Percentiles rank a stretch among this genome's conserved stretches.
These are phyloP conservation scores for Spodoptera littoralis DNA, from an alignment of 2,888 invertebrate species.

Conservation along the genomic window DNA sequence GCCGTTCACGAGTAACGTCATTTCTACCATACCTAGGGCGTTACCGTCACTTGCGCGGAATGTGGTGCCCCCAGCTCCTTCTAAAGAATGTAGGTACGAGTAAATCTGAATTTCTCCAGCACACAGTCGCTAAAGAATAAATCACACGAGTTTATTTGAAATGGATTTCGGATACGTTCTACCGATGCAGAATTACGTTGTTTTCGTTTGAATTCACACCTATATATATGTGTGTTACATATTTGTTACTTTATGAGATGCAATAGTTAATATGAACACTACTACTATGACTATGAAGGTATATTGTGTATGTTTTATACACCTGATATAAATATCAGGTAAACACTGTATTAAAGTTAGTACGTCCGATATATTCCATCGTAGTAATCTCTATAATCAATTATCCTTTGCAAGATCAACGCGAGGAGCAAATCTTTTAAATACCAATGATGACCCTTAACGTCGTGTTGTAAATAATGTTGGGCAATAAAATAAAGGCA, in stretches of 20 bases:
- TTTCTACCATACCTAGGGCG: constrained; percentile 50
- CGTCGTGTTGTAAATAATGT: constrained; percentile 68
- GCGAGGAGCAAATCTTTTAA: constrained; percentile 56
- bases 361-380: too few relatives aligned
- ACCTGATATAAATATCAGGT: too few relatives aligned
- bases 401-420: constrained; percentile 18
- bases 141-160: constrained; percentile 47
- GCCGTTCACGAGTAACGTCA: constrained; percentile 53
- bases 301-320: too few relatives aligned
- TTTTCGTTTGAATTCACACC: constrained; percentile 16
- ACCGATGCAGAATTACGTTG: not conserved
- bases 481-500: constrained; percentile 73
- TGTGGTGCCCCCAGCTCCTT: constrained; percentile 31
- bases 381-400: constrained; percentile 9
- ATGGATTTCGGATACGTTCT: constrained; percentile 25
- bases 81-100: constrained; percentile 43
- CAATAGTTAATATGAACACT: constrained; percentile 1
- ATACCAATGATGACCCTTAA: constrained; percentile 59
- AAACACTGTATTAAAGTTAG: too few relatives aligned
- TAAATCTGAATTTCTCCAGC: constrained; percentile 44
- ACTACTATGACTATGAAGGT: too few relatives aligned
- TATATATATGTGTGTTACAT: not conserved
- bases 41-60: constrained; percentile 42
- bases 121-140: constrained; percentile 31
- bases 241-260: constrained; percentile 1